Conservation (phyloP, 2,113 vertebrate genomes). For the Aegypius monachus region DNA sequence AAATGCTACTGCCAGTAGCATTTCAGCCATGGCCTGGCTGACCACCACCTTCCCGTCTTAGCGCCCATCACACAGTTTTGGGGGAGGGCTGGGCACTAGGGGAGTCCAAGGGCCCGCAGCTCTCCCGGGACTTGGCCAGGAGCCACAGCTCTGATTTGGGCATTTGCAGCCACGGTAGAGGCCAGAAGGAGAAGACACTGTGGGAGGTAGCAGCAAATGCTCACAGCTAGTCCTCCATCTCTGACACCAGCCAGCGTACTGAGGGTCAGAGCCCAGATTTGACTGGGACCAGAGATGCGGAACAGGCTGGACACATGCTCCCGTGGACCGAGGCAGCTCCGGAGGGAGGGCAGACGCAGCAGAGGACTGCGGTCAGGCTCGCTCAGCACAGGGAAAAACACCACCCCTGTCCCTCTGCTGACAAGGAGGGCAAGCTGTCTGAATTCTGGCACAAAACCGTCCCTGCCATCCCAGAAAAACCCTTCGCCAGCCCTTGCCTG, state of each 20-base stretch:
- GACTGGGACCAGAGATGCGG: not conserved
- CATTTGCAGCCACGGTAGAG: not conserved
- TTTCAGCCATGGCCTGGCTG: not conserved
- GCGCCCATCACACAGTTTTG: not conserved
- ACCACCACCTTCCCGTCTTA: not conserved
- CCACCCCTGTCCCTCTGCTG: no score
- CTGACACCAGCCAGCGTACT: not conserved
- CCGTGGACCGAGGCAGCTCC: not conserved
- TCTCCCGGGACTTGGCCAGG: not conserved
- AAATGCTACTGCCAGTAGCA: rapidly evolving
- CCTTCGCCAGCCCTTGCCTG: not conserved
- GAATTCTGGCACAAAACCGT: not conserved
- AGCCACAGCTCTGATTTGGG: not conserved
- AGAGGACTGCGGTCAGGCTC: not conserved
- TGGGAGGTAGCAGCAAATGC: not conserved
- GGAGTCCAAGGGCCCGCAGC: not conserved
- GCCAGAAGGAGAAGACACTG: not conserved
- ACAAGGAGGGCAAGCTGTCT: not conserved
- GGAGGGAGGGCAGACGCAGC: not conserved
- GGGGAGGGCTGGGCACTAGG: not conserved
- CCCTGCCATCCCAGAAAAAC: not conserved
- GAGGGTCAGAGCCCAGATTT: not conserved
- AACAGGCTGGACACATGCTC: not conserved
- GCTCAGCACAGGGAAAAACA: not conserved
- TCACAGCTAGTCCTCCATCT: not conserved